Percentiles rank a stretch among this genome's conserved stretches.
These are phyloP conservation scores for Cryptocheilus praepositus DNA, from an alignment of 2,888 invertebrate genomes.

Conservation along the genomic window DNA sequence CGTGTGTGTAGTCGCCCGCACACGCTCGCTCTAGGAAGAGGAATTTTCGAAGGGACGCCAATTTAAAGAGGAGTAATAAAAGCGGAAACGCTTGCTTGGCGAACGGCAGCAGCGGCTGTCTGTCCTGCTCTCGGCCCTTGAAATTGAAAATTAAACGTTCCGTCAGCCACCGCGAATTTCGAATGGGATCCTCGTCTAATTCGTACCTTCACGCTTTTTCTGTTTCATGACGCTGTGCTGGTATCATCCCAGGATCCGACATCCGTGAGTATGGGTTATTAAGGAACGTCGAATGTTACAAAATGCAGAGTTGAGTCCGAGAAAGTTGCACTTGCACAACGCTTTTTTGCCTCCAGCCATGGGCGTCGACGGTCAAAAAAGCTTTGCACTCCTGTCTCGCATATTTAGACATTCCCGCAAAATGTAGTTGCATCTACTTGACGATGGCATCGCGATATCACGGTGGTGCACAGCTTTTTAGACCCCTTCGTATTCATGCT, in stretches of 20 bases:
- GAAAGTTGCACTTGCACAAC: constrained; percentile 9
- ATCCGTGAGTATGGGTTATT: constrained; percentile 69
- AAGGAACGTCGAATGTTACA: constrained; percentile 43
- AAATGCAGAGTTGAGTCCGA: constrained; percentile 34
- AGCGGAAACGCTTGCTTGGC: neutral
- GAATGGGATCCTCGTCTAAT: constrained; percentile 35
- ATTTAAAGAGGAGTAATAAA: neutral
- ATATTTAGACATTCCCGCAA: too few species aligned
- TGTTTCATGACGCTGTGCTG: constrained; percentile 54
- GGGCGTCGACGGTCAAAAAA: too few species aligned
- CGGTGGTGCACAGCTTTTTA: constrained; percentile 23
- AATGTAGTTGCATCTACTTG: too few species aligned
- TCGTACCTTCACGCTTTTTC: constrained; percentile 51
- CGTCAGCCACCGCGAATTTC: constrained; percentile 35
- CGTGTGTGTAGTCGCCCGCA: neutral
- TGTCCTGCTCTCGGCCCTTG: constrained; percentile 28
- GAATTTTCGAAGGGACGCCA: constrained; percentile 4
- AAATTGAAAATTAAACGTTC: constrained; percentile 63
- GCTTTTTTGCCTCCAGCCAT: too few species aligned
- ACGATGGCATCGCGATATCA: too few species aligned
- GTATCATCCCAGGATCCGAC: constrained; percentile 68
- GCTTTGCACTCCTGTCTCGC: constrained; percentile 10
- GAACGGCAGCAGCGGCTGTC: neutral
- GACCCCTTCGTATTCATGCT: too few species aligned
- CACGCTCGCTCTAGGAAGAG: neutral